Evolutionary conservation across 2,113 vertebrate genomes (phyloP), one percentile per base, ranked within the genome.

Genomic region (Caranx ignobilis): DNA sequence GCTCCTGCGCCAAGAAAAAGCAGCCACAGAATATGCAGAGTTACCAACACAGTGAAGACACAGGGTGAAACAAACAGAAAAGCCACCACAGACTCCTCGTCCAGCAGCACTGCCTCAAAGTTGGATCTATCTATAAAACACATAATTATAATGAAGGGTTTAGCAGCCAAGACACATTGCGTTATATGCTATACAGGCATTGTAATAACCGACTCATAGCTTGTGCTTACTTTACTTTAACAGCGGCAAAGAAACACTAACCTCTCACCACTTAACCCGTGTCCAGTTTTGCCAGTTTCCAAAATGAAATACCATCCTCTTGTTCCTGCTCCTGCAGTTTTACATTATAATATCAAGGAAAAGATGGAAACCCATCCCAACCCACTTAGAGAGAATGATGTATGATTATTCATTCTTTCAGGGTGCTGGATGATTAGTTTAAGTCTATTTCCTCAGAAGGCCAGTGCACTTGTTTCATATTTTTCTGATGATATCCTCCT

Each of bases 1-100:
- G 66, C 67, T 66, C 70, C 0, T 18, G 63, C 61, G 90, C 90
- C 89, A 90, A 91, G 83, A 87, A 83, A 88, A 86, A 76, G 82
- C 73, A 78, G 85, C 90, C 86, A n/a, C 89, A 89, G 91, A 88
- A 92, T 85, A 79, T 92, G 65, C 73, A 88, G 86, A 41, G 60
- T 87, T 89, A 67, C 87, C 80, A 70, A 73, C 64, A 65, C 76
- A 85, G 80, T 88, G 73, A 86, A 87, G 87, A 91, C 88, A 85
- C 59, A 50, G 73, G 66, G 70, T 57, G 47, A 34, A 7, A 18
- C 26, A 63, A 69, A 82, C 35, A 71, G 61, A 71, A 78, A 73
- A 45, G 19, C 60, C 45, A 71, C 79, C 67, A 73, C 74, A 87
- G 74, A 63, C 63, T 83, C 79, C 66, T 78, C 69, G 52, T 11